A percentile compares a stretch with the other conserved stretches of the same genome.
Evolutionary conservation across 1,140 invertebrate species (phyloP).

Genomic region (Drosophila nikananu): DNA sequence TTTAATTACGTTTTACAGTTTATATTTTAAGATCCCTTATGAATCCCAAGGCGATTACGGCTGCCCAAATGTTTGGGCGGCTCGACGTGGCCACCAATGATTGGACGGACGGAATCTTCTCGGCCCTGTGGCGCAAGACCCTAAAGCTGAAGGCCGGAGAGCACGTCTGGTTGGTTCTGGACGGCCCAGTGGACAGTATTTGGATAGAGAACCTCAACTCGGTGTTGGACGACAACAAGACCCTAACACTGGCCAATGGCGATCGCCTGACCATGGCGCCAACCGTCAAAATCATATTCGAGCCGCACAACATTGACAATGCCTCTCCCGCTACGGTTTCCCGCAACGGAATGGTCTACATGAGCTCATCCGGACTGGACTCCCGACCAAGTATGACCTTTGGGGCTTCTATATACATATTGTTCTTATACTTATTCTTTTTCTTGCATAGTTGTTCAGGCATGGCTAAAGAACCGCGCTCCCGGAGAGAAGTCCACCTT

Average conservation of each 20-base stretch:
- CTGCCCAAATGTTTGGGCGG: conserved; percentile 98
- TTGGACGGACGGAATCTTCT: conserved; percentile 99
- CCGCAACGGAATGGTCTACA: conserved; percentile 98
- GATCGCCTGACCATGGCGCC: conserved; percentile 96
- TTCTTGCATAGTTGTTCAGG: conserved; percentile 86
- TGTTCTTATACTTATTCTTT: background rate
- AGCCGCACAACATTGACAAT: conserved; percentile 98
- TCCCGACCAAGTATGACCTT: conserved; percentile 90
- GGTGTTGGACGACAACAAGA: conserved; percentile 98
- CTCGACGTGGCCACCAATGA: conserved; percentile 98
- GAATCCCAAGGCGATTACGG: conserved; percentile 99
- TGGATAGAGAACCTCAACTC: conserved; percentile 99
- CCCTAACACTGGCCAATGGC: conserved; percentile 96
- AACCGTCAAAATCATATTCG: conserved; percentile 97
- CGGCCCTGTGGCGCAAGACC: conserved; percentile 97
- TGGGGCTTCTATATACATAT: too few species aligned
- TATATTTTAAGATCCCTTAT: too few species aligned
- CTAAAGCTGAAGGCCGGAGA: conserved; percentile 95
- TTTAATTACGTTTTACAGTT: too few species aligned
- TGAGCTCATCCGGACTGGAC: conserved; percentile 97
- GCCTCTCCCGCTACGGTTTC: conserved; percentile 98
- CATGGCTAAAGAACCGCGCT: conserved; percentile 93
- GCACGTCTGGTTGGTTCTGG: conserved; percentile 96
- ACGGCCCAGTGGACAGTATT: conserved; percentile 97
- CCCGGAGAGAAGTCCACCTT: conserved; percentile 91